Base-by-base conservation (phyloP, 2,113 vertebrate genomes). In the Microcebus ravelobensis region DNA sequence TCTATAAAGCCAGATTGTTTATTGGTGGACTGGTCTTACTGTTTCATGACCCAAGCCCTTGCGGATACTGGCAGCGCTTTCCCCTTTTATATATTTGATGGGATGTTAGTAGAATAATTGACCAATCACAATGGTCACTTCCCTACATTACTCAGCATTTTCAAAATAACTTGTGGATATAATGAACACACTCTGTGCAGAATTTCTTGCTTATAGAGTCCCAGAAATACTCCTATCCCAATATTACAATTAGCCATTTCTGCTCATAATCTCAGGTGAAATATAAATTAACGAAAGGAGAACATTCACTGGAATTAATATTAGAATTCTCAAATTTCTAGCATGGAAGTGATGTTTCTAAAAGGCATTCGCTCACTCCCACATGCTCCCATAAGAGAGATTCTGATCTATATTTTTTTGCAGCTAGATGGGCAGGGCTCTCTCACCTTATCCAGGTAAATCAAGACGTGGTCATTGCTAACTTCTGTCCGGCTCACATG, bases 361-460 rank as follows among this genome's bases (percentile, higher is more conserved):
- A 84, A 86, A 94, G 36, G 27, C 34, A 50, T 61, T 71, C 18
- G 31, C 10, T 70, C 20, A 63, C 31, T 93, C 39, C 71, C 6
- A 70, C 11, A n/a, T 13, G 50, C 18, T 9, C 29, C 11, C 52
- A 6, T 50, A 5, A 42, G 48, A 90, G 15, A 9, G 14, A 55
- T 80, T 70, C 45, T 65, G 23, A 25, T 48, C 13, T 70, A 14
- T 7, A 12, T 20, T n/a, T 85, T 55, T 94, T 91, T 71, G 17
- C 36, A 90, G 5, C 25, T n/a, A 42, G 6, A n/a, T 5, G 39
- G 25, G 36, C 48, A 55, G 20, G 4, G 13, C 3, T 61, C 3
- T 61, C 97, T 97, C 23, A 98, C 97, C 97, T 97, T 76, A 70
- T 97, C 94, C 79, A 98, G 87, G 67, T 98, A 98, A 92, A 98